A percentile compares a stretch with the other conserved stretches of the same genome.
These are phyloP conservation scores for Cynaeus angustus DNA, from an alignment of 2,888 invertebrate genomes.

Conservation along the genomic window DNA sequence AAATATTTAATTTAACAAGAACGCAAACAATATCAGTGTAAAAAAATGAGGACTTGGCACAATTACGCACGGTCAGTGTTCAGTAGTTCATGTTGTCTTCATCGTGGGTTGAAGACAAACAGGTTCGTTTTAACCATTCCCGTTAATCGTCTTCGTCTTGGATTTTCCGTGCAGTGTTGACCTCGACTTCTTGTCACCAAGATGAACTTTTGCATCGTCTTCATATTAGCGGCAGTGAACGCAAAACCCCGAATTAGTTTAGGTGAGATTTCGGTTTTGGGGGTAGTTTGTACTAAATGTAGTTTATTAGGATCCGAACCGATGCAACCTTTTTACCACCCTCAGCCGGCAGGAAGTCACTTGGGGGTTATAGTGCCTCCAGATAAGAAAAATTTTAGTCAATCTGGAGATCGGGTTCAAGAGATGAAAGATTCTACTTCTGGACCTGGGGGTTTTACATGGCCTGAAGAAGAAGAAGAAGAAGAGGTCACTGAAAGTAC, in stretches of 20 bases:
- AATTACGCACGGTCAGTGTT: slow-evolving; percentile 5
- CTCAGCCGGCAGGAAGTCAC: not conserved
- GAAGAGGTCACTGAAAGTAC: no score
- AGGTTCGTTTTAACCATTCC: slow-evolving; percentile 10
- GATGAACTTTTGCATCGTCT: not conserved
- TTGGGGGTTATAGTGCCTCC: slow-evolving; percentile 14
- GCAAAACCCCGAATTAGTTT: not conserved
- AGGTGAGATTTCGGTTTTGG: not conserved
- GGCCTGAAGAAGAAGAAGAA: not conserved
- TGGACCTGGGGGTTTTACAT: not conserved
- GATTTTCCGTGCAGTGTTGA: slow-evolving; percentile 8
- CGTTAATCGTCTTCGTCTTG: slow-evolving; percentile 20
- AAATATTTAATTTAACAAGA: no score
- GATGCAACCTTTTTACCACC: not conserved
- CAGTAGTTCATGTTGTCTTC: not conserved
- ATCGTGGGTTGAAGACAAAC: slow-evolving; percentile 12
- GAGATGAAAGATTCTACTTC: no score
- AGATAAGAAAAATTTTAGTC: slow-evolving; percentile 35
- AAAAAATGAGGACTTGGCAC: no score
- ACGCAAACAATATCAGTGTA: no score
- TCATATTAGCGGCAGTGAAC: not conserved
- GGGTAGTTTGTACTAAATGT: not conserved
- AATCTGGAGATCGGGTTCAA: not conserved
- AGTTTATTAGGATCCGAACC: not conserved
- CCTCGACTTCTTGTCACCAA: not conserved